A percentile compares a stretch with the other conserved stretches of the same genome.
These are phyloP conservation scores for Prochilodus magdalenae DNA, from an alignment of 2,113 vertebrate species.

Conservation along the genomic window DNA sequence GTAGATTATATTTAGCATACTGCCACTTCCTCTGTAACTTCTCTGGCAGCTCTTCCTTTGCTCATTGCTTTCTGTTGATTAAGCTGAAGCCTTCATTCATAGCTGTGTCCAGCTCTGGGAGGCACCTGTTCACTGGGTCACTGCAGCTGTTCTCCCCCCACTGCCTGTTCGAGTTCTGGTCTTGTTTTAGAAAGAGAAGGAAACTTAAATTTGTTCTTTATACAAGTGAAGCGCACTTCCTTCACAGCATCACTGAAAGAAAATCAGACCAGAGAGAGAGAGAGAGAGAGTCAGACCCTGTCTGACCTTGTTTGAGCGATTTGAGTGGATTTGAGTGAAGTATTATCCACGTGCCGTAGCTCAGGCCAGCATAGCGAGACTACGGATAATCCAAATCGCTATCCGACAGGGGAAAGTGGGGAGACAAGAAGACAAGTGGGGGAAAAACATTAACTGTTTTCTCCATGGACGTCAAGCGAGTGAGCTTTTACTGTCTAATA, in stretches of 20 bases:
- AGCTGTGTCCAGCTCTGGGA: neutral
- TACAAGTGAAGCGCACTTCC: neutral
- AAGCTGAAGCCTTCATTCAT: slow-evolving; percentile 21
- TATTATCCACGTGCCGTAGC: neutral
- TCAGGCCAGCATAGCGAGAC: slow-evolving; percentile 7
- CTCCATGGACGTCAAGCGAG: slow-evolving; percentile 2
- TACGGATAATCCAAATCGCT: slow-evolving; percentile 32
- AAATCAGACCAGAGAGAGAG: neutral
- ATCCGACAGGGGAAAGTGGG: neutral
- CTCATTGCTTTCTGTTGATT: slow-evolving; percentile 37
- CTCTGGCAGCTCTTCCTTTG: neutral
- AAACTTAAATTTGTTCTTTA: no score
- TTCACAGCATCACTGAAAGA: neutral
- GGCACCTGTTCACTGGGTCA: slow-evolving; percentile 21
- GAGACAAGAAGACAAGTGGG: neutral
- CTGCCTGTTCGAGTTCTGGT: no score
- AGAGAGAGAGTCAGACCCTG: neutral
- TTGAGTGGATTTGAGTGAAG: slow-evolving; percentile 9
- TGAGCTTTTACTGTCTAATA: slow-evolving; percentile 29
- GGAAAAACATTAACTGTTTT: slow-evolving; percentile 9
- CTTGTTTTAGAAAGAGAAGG: neutral
- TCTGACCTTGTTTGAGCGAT: neutral
- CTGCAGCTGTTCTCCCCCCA: neutral
- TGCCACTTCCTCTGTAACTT: neutral
- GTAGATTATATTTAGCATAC: slow-evolving; percentile 22